Evolutionary conservation across 2,888 invertebrate genomes (phyloP).

Genomic region (Aphidius colemani): DNA sequence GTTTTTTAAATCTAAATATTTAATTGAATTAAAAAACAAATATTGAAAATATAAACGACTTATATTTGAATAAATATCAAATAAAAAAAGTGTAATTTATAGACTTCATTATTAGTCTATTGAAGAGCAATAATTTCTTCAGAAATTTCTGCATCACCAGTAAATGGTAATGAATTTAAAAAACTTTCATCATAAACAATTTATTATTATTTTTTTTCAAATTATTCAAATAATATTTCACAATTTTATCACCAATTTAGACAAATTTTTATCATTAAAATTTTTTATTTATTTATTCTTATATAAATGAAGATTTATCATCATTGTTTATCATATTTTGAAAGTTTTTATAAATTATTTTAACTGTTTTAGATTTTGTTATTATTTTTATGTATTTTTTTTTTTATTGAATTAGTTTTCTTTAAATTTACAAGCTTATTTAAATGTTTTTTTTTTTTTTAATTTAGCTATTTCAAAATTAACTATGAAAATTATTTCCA

Average conservation of each 20-base stretch:
- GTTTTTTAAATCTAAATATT: neutral
- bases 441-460: no score
- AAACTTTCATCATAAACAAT: constrained; percentile 26
- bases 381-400: no score
- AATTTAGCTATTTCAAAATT: no score
- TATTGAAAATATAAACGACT: no score
- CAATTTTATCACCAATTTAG: no score
- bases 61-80: neutral
- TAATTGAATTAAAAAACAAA: constrained; percentile 32
- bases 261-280: neutral
- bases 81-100: constrained; percentile 34
- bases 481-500: no score
- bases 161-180: constrained; percentile 58
- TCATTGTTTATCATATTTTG: neutral
- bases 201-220: constrained; percentile 21
- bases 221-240: neutral
- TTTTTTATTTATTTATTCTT: neutral
- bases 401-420: no score
- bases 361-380: neutral
- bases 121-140: constrained; percentile 62
- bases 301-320: neutral
- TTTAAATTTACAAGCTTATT: no score
- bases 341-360: neutral
- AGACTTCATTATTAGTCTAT: constrained; percentile 43
- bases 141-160: constrained; percentile 62